Evolutionary conservation across 2,113 vertebrate species (phyloP).

Genomic region (Falcunculus frontatus): DNA sequence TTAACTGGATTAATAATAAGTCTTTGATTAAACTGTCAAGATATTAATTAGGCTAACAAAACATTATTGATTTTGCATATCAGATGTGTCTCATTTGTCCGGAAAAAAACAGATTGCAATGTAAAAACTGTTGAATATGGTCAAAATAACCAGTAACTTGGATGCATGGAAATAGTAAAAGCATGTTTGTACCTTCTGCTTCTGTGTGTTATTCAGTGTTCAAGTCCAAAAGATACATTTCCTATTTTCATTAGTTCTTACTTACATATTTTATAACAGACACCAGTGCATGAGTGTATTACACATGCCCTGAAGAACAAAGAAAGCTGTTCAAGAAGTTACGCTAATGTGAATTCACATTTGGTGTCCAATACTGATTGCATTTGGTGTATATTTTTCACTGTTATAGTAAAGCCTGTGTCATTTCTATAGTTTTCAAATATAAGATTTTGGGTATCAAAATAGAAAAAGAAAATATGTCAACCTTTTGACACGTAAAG

Average conservation of each 20-base stretch:
- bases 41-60: neutral
- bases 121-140: neutral
- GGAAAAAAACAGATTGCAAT: neutral
- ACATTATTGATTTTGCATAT: neutral
- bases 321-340: neutral
- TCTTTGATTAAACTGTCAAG: neutral
- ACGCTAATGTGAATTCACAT: neutral
- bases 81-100: neutral
- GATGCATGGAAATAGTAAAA: neutral
- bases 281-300: neutral
- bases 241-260: neutral
- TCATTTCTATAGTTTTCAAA: neutral
- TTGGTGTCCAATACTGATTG: neutral
- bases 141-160: neutral
- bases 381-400: neutral
- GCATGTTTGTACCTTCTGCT: neutral
- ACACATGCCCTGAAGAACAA: neutral
- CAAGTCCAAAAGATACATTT: neutral
- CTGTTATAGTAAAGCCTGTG: neutral
- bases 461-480: neutral
- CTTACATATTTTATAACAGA: neutral
- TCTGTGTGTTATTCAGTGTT: neutral
- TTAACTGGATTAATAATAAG: neutral
- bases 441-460: neutral
- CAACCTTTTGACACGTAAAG: neutral